phyloP scores from a whole-genome alignment of 2,113 vertebrate genomes.

The Phainopepla nitens region DNA sequence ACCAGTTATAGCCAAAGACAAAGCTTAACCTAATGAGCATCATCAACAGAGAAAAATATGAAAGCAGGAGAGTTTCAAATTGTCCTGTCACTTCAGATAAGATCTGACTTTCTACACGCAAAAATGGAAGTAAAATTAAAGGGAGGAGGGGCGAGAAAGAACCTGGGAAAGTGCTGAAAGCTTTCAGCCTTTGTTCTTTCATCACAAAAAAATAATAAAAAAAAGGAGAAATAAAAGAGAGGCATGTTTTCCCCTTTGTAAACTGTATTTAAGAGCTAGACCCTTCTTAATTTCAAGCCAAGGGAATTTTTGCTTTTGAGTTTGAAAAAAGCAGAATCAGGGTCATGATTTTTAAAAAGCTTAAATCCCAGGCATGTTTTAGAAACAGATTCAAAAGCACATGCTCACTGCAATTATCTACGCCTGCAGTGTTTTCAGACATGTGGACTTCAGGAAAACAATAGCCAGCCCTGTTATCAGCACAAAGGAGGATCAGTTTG shows the following conservation, averaged over 20 bases:
- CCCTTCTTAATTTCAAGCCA: neutral
- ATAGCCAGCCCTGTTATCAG: conserved; percentile 52
- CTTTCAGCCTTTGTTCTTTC: conserved; percentile 4
- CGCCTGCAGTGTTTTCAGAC: conserved; percentile 28
- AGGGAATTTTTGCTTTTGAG: conserved; percentile 20
- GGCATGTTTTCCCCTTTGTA: neutral
- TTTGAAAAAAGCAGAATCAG: conserved; percentile 32
- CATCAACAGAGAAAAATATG: neutral
- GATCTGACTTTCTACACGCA: neutral
- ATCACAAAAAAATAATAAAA: neutral
- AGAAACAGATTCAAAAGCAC: conserved; percentile 52
- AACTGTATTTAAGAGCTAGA: neutral
- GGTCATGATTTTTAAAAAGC: conserved; percentile 28
- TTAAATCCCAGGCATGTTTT: conserved; percentile 42
- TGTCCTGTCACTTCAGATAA: neutral
- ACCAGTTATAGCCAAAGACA: neutral
- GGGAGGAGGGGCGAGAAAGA: neutral
- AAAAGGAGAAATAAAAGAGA: neutral
- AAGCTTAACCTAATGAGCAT: neutral
- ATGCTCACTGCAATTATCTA: conserved; percentile 40
- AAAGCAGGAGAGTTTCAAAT: neutral
- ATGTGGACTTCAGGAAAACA: conserved; percentile 58
- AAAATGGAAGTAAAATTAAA: conserved; percentile 1
- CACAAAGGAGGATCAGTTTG: conserved; percentile 65
- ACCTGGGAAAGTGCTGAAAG: neutral